These are phyloP conservation scores for Caenorhabditis japonica DNA, from an alignment of 2,888 invertebrate species.

Conservation along the genomic window DNA sequence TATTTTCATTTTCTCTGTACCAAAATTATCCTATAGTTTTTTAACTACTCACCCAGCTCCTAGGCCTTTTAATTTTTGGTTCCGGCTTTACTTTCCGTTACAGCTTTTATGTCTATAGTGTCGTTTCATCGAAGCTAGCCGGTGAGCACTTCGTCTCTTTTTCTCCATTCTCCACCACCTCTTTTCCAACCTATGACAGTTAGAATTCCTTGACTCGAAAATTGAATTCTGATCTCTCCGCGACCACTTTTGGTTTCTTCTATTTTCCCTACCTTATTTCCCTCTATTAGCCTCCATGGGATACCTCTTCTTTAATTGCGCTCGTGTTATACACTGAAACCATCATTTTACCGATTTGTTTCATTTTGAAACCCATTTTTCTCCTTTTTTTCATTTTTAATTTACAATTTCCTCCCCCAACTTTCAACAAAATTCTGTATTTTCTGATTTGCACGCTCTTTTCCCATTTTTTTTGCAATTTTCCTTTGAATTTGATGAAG, in stretches of 20 bases:
- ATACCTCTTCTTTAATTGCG: conserved; percentile 2
- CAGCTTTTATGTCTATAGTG: conserved; percentile 33
- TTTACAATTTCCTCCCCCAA: neutral
- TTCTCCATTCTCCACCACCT: neutral
- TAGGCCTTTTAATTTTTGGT: conserved; percentile 22
- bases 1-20: no score
- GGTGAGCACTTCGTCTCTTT: conserved; percentile 39
- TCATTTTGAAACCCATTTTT: neutral
- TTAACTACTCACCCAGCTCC: no score
- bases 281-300: neutral
- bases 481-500: conserved; percentile 10
- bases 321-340: conserved; percentile 19
- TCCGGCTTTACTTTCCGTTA: conserved; percentile 32
- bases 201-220: conserved; percentile 47
- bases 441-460: conserved; percentile 33
- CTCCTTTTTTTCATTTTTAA: conserved; percentile 18
- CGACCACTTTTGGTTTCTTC: neutral
- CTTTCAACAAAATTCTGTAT: conserved; percentile 22
- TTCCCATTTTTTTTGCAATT: neutral
- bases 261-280: neutral
- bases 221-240: conserved; percentile 47
- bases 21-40: no score
- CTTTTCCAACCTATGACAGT: conserved; percentile 24
- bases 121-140: conserved; percentile 47
- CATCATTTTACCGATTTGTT: neutral